Percentiles rank a stretch among this genome's conserved stretches.
phyloP scores from a whole-genome alignment of 2,797 vertebrate species.

The Ispidina lecontei region DNA sequence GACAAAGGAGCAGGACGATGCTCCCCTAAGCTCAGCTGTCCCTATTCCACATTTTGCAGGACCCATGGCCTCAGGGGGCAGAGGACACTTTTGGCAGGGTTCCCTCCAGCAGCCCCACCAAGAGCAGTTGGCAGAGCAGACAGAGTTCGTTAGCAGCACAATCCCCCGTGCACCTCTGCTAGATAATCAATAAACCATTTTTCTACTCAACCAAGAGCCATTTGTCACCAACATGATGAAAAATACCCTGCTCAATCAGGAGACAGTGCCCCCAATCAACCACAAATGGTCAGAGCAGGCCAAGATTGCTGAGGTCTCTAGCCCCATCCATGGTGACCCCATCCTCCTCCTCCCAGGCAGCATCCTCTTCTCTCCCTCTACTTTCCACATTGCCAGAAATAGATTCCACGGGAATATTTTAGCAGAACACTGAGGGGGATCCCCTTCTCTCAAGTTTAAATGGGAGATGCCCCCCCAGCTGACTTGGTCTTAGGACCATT shows the following conservation, averaged over 20 bases:
- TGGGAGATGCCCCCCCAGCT: neutral
- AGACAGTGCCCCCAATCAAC: neutral
- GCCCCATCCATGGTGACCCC: rapidly evolving
- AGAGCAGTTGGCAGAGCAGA: neutral
- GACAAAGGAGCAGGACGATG: neutral
- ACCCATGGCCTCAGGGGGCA: neutral
- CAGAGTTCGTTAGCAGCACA: rapidly evolving
- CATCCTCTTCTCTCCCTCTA: neutral
- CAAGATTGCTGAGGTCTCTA: neutral
- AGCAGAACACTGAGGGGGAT: neutral
- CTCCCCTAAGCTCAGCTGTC: neutral
- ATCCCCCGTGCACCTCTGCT: rapidly evolving
- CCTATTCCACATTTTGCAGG: neutral
- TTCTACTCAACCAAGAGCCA: neutral
- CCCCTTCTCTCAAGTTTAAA: neutral
- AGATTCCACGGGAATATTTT: neutral
- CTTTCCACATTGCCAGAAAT: neutral
- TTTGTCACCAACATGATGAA: neutral
- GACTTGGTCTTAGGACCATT: neutral
- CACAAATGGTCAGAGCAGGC: rapidly evolving
- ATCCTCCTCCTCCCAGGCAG: neutral
- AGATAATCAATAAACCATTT: conserved; percentile 45
- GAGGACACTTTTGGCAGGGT: neutral
- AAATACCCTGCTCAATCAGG: neutral
- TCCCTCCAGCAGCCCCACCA: neutral